These are phyloP conservation scores for Chauna torquata DNA, from an alignment of 2,113 vertebrate genomes.

Conservation along the genomic window DNA sequence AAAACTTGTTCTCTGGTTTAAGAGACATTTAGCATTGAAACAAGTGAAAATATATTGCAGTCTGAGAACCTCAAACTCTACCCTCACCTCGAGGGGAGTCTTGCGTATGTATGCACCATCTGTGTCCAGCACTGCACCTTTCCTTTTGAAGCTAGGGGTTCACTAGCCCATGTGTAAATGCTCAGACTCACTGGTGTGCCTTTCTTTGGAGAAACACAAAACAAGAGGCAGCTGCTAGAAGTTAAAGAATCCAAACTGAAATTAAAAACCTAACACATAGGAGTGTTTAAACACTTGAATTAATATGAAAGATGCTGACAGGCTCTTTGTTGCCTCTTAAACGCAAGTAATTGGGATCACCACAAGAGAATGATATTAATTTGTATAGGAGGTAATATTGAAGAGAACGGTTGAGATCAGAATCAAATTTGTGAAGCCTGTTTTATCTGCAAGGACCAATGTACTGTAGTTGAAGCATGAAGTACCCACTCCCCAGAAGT, in stretches of 20 bases:
- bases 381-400: background rate
- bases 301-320: background rate
- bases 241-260: background rate
- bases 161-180: background rate
- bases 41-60: background rate
- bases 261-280: background rate
- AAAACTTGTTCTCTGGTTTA: background rate
- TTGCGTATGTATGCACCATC: background rate
- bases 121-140: background rate
- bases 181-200: background rate
- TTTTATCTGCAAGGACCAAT: background rate
- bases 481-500: background rate
- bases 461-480: background rate
- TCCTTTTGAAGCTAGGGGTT: background rate
- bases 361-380: background rate
- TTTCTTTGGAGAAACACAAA: background rate
- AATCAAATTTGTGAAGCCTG: background rate
- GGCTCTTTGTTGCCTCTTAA: background rate
- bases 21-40: accelerated
- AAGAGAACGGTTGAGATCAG: background rate
- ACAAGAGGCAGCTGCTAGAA: background rate
- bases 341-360: background rate
- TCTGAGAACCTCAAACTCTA: background rate
- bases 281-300: background rate
- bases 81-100: background rate